Conservation (phyloP, 2,797 vertebrate species). For the Sebastes trivittatus region DNA sequence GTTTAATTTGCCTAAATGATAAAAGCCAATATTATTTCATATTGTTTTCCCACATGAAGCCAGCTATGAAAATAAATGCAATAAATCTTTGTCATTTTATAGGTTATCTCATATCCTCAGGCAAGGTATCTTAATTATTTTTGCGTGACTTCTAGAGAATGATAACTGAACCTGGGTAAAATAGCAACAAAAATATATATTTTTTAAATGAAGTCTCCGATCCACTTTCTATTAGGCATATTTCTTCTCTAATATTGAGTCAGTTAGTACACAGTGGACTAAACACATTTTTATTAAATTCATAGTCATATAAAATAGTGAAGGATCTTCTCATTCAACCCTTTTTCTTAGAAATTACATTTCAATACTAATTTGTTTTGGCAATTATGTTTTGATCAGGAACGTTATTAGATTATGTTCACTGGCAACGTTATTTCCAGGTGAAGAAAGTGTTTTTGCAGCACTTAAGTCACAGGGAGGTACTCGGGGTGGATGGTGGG, state of each 20-base stretch:
- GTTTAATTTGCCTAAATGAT: slow-evolving; percentile 3
- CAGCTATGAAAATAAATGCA: slow-evolving; percentile 6
- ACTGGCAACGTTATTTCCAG: not conserved
- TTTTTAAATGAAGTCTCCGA: not conserved
- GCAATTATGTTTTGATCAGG: not conserved
- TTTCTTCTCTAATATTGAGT: not conserved
- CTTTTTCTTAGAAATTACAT: not conserved
- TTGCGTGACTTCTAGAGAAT: slow-evolving; percentile 7
- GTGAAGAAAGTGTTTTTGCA: not conserved
- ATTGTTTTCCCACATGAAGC: not conserved
- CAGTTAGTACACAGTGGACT: not conserved
- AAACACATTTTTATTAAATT: not conserved
- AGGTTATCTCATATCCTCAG: slow-evolving; percentile 29
- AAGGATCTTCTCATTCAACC: not conserved
- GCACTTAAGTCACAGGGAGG: not conserved
- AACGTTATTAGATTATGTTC: not conserved
- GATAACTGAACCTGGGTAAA: slow-evolving; percentile 15
- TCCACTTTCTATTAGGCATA: not conserved
- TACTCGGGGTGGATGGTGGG: not conserved
- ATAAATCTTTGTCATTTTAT: slow-evolving; percentile 21
- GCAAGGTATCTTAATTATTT: slow-evolving; percentile 28
- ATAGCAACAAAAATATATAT: not conserved
- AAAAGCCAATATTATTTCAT: slow-evolving; percentile 7
- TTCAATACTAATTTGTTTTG: not conserved
- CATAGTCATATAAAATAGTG: not conserved